These are phyloP conservation scores for Teleogryllus occipitalis DNA, from an alignment of 1,140 invertebrate genomes.

Conservation along the genomic window DNA sequence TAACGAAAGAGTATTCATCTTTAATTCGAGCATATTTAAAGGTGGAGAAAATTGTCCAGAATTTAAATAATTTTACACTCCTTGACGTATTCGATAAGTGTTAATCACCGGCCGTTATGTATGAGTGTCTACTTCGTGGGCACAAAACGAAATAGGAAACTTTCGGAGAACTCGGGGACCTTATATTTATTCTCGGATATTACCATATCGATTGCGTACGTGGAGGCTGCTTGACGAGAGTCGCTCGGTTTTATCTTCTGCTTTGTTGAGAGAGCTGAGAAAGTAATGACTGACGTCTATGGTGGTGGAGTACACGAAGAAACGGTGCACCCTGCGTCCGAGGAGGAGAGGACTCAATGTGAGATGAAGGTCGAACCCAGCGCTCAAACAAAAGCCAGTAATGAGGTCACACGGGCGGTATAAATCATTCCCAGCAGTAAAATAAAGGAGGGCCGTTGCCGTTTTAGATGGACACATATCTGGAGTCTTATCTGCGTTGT, in stretches of 20 bases:
- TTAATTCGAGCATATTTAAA: conserved; percentile 2
- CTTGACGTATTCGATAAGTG: conserved; percentile 1
- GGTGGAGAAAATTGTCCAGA: conserved; percentile 3
- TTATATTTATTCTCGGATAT: conserved; percentile 1
- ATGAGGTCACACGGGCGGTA: background rate
- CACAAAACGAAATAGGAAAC: background rate
- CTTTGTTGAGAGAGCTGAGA: background rate
- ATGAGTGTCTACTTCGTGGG: background rate
- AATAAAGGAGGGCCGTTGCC: background rate
- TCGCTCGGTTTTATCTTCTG: background rate
- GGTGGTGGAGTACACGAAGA: background rate
- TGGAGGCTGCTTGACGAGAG: background rate
- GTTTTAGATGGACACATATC: background rate
- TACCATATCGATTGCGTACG: background rate
- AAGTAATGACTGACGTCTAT: background rate
- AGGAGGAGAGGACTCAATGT: background rate
- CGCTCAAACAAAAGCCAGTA: background rate
- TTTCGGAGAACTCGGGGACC: background rate
- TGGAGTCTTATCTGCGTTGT: background rate
- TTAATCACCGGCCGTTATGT: background rate
- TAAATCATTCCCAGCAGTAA: background rate
- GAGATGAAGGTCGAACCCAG: background rate
- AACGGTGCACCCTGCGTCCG: background rate
- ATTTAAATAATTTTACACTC: conserved; percentile 6
- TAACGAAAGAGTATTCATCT: background rate